A percentile compares a stretch with the other conserved stretches of the same genome.
Evolutionary conservation across 2,113 vertebrate species (phyloP).

Genomic region (Carassius gibelio): DNA sequence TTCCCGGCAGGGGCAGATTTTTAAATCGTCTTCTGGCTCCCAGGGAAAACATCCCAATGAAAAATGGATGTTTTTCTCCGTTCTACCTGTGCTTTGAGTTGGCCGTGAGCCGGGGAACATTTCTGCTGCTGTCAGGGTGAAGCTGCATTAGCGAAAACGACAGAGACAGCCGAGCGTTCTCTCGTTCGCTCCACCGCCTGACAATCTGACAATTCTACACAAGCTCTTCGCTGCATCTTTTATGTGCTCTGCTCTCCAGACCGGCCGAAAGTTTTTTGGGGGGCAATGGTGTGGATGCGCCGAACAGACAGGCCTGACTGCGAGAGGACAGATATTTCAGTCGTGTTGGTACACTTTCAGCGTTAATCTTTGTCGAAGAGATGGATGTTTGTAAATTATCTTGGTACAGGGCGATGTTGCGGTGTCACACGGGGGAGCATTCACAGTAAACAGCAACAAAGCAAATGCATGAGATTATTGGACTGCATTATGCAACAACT

Average conservation of each 20-base stretch:
- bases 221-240: slow-evolving; percentile 54
- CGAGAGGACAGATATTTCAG: background rate
- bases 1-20: background rate
- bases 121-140: slow-evolving; percentile 56
- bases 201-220: slow-evolving; percentile 68
- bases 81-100: slow-evolving; percentile 32
- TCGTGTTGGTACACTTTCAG: background rate
- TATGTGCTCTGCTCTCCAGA: slow-evolving; percentile 20
- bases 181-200: slow-evolving; percentile 58
- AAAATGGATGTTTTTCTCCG: slow-evolving; percentile 49
- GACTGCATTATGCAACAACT: slow-evolving; percentile 11
- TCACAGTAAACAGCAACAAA: slow-evolving; percentile 25
- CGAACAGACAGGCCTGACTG: background rate
- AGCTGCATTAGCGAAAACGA: slow-evolving; percentile 62
- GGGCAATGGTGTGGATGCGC: background rate
- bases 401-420: background rate
- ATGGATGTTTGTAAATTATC: slow-evolving; percentile 5
- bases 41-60: slow-evolving; percentile 40
- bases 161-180: slow-evolving; percentile 58
- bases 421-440: background rate
- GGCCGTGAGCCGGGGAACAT: slow-evolving; percentile 25
- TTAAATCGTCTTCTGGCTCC: background rate
- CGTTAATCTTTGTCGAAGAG: background rate
- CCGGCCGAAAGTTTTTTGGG: slow-evolving; percentile 7
- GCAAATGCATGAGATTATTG: slow-evolving; percentile 5